These are phyloP conservation scores for Moxostoma hubbsi DNA, from an alignment of 2,797 vertebrate species.

Conservation along the genomic window DNA sequence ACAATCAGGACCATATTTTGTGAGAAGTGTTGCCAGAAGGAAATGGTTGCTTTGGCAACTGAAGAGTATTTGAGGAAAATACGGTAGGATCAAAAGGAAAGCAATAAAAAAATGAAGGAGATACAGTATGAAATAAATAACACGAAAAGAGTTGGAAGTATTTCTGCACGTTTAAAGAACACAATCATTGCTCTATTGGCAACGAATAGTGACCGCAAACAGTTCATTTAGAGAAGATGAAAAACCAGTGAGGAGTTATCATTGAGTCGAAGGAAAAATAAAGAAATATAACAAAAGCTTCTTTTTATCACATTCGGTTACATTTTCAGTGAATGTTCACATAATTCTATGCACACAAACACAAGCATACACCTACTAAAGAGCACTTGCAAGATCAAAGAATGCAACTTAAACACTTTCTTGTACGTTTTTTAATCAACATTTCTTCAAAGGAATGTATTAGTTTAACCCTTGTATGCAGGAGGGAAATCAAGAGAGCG, in stretches of 20 bases:
- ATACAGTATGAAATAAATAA: no score
- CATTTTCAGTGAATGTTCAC: background rate
- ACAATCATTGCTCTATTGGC: no score
- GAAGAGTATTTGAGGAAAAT: no score
- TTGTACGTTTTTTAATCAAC: slow-evolving; percentile 81
- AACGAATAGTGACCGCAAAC: no score
- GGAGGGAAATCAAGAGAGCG: slow-evolving; percentile 51
- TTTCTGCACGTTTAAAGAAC: no score
- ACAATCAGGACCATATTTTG: no score
- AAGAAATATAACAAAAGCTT: background rate
- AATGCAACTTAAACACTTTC: slow-evolving; percentile 80
- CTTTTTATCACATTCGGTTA: slow-evolving; percentile 21
- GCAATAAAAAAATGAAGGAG: no score
- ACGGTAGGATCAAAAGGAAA: no score
- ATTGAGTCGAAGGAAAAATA: background rate
- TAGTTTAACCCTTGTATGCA: slow-evolving; percentile 75
- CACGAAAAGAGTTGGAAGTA: no score
- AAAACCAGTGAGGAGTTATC: background rate
- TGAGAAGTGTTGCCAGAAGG: no score
- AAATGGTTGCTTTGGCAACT: no score
- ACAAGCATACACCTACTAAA: slow-evolving; percentile 51
- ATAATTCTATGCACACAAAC: slow-evolving; percentile 29
- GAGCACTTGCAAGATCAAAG: slow-evolving; percentile 66
- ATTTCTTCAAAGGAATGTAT: slow-evolving; percentile 86
- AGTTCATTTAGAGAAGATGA: background rate